Percentiles rank a stretch among this genome's conserved stretches.
These are phyloP conservation scores for Brachylomia viminalis DNA, from an alignment of 2,888 invertebrate species.

Conservation along the genomic window DNA sequence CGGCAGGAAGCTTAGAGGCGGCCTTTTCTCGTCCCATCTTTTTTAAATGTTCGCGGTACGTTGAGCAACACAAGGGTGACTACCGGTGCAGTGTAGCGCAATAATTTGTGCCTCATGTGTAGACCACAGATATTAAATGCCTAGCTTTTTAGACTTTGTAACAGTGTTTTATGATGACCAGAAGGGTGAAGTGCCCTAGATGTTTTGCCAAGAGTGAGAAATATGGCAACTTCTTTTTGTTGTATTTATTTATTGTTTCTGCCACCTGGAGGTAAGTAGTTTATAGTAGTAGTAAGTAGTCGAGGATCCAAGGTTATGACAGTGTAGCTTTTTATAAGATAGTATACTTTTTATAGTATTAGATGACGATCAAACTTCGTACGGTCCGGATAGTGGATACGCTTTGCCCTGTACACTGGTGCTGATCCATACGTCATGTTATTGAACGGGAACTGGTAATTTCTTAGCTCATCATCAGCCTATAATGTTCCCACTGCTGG, in stretches of 20 bases:
- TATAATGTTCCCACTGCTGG: no score
- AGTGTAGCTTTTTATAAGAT: neutral
- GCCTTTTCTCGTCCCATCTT: conserved; percentile 42
- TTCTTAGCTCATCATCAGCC: no score
- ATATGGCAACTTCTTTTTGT: neutral
- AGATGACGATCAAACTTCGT: no score
- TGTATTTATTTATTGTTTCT: no score
- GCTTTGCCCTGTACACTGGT: no score
- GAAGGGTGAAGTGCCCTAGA: neutral
- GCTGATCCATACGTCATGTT: no score
- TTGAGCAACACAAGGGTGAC: conserved; percentile 29
- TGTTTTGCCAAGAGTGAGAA: neutral
- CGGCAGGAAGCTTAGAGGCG: conserved; percentile 29
- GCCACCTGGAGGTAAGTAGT: no score
- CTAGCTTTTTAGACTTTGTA: conserved; percentile 7
- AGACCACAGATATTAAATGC: neutral
- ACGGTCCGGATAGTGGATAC: no score
- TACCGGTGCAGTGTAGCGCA: conserved; percentile 23
- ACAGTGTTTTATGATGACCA: neutral
- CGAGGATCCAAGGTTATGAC: neutral
- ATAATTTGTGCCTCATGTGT: conserved; percentile 6
- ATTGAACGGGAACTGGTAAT: no score
- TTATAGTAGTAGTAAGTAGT: no score
- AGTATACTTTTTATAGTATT: no score
- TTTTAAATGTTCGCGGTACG: conserved; percentile 40